phyloP scores from a whole-genome alignment of 2,888 invertebrate species.

The Folsomia candida region DNA sequence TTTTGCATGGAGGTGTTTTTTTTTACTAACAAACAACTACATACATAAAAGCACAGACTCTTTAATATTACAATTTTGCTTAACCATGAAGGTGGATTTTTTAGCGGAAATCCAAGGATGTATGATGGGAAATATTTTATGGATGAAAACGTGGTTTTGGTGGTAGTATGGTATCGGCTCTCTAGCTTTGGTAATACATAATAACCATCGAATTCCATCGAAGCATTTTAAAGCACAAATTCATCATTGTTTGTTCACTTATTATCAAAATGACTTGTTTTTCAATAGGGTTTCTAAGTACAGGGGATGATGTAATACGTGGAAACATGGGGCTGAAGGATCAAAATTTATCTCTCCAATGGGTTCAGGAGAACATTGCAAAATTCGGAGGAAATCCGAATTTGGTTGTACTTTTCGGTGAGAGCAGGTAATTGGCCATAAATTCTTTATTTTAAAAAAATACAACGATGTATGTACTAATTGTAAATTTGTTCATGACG shows the following conservation, averaged over 20 bases:
- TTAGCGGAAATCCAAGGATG: constrained; percentile 19
- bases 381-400: constrained; percentile 19
- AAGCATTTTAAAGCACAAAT: no score
- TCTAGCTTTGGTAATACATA: constrained; percentile 11
- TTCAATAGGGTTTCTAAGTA: constrained; percentile 22
- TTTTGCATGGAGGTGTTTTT: constrained; percentile 26
- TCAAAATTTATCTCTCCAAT: constrained; percentile 16
- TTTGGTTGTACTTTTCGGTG: constrained; percentile 12
- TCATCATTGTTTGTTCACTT: not conserved
- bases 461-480: no score
- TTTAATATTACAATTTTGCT: not conserved
- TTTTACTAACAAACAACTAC: not conserved
- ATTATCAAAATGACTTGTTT: not conserved
- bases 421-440: not conserved
- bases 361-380: constrained; percentile 21
- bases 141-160: constrained; percentile 23
- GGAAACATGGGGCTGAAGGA: constrained; percentile 22
- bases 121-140: constrained; percentile 26
- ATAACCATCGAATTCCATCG: not conserved
- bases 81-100: constrained; percentile 20
- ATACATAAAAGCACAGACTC: not conserved
- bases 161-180: constrained; percentile 21
- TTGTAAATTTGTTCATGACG: not conserved
- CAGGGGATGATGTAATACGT: constrained; percentile 18
- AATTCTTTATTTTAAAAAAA: no score